Percentiles rank a stretch among this genome's conserved stretches.
Evolutionary conservation across 2,797 vertebrate species (phyloP).

Genomic region (Sebastes baramenuke): DNA sequence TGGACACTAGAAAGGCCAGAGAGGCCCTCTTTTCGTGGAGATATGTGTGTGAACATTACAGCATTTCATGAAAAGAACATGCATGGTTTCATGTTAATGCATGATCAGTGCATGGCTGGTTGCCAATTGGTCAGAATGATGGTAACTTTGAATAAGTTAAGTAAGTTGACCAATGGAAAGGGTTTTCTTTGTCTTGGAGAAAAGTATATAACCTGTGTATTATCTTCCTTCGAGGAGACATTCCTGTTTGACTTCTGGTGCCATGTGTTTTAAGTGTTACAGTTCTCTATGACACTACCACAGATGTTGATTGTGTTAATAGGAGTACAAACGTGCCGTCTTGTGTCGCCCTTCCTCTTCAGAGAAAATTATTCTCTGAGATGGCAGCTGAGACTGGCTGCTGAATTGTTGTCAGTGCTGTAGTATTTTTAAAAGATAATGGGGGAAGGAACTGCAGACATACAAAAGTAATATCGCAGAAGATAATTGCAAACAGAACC

Average conservation of each 20-base stretch:
- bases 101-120: not conserved
- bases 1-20: not conserved
- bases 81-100: not conserved
- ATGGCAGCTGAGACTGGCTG: conserved; percentile 38
- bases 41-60: no score
- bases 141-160: not conserved
- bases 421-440: conserved; percentile 16
- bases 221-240: not conserved
- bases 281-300: conserved; percentile 32
- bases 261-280: not conserved
- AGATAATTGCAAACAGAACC: conserved; percentile 26
- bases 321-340: conserved; percentile 30
- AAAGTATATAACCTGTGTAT: not conserved
- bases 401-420: conserved; percentile 39
- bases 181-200: not conserved
- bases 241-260: not conserved
- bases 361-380: conserved; percentile 35
- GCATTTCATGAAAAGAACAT: not conserved
- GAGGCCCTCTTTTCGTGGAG: not conserved
- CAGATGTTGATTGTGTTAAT: conserved; percentile 66
- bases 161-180: no score
- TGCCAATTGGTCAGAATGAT: not conserved
- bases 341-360: conserved; percentile 27
- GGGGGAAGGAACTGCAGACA: not conserved
- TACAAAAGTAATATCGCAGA: conserved; percentile 16